Percentiles rank a stretch among this genome's conserved stretches.
Conservation (phyloP, 2,888 invertebrate species). For the Mimas tiliae region DNA sequence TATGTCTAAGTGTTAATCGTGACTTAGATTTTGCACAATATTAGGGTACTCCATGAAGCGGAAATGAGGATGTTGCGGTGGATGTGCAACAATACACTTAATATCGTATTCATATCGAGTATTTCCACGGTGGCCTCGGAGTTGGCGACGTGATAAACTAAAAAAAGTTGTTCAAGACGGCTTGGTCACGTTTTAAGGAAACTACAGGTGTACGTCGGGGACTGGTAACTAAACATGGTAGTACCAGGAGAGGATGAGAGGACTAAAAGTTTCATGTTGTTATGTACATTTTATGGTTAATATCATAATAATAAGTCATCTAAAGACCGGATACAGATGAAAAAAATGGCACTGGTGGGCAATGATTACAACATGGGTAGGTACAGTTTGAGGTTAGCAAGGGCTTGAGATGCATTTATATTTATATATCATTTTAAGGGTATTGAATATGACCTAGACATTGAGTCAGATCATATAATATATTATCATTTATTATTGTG, state of each 20-base stretch:
- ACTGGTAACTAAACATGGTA: not conserved
- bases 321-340: too few species aligned
- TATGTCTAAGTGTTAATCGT: too few species aligned
- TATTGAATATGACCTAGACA: slow-evolving; percentile 68
- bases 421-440: not conserved
- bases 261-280: not conserved
- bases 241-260: too few species aligned
- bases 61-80: not conserved
- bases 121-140: not conserved
- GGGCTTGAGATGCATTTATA: not conserved
- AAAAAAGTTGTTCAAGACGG: slow-evolving; percentile 33
- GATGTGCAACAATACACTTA: not conserved
- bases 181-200: not conserved
- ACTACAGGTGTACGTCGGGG: too few species aligned
- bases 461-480: slow-evolving; percentile 73
- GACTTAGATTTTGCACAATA: not conserved
- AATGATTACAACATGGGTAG: too few species aligned
- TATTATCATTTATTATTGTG: slow-evolving; percentile 80
- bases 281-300: not conserved
- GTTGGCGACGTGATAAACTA: slow-evolving; percentile 32
- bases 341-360: too few species aligned
- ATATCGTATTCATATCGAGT: slow-evolving; percentile 9
- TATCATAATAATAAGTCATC: too few species aligned
- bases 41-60: not conserved
- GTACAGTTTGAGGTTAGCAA: not conserved